Conservation (phyloP, 2,888 invertebrate species). For the Stenichneumon culpator region DNA sequence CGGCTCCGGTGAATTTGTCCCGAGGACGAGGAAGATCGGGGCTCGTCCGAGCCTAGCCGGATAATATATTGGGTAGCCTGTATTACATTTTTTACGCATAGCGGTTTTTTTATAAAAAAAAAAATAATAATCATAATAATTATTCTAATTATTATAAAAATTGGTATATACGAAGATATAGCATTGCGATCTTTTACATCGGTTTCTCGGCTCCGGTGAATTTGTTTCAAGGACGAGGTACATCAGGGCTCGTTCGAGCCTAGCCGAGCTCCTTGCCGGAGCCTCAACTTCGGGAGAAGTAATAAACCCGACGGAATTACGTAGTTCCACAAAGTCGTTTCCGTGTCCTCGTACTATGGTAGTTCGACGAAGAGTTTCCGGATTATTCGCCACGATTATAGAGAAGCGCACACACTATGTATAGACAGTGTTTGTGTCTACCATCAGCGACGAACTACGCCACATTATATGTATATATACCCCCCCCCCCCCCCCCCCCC, state of each 20-base stretch:
- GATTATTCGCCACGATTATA: conserved; percentile 36
- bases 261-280: conserved; percentile 14
- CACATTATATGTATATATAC: conserved; percentile 7
- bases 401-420: conserved; percentile 2
- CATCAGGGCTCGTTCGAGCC: conserved; percentile 20
- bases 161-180: neutral
- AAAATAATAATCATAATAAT: neutral
- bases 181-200: neutral
- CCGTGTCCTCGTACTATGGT: conserved; percentile 14
- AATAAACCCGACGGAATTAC: conserved; percentile 49
- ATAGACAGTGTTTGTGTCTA: neutral
- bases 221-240: neutral
- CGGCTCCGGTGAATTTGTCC: neutral
- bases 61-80: too few relatives aligned
- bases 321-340: conserved; percentile 38
- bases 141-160: too few relatives aligned
- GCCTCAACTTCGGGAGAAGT: conserved; percentile 39
- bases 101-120: too few relatives aligned
- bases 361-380: conserved; percentile 45
- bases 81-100: too few relatives aligned
- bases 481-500: neutral
- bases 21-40: conserved; percentile 4
- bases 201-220: neutral
- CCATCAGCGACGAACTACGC: conserved; percentile 33
- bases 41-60: conserved; percentile 10